Percentiles rank a stretch among this genome's conserved stretches.
Evolutionary conservation across 2,888 invertebrate species (phyloP).

Genomic region (Drosophila kanekoi): DNA sequence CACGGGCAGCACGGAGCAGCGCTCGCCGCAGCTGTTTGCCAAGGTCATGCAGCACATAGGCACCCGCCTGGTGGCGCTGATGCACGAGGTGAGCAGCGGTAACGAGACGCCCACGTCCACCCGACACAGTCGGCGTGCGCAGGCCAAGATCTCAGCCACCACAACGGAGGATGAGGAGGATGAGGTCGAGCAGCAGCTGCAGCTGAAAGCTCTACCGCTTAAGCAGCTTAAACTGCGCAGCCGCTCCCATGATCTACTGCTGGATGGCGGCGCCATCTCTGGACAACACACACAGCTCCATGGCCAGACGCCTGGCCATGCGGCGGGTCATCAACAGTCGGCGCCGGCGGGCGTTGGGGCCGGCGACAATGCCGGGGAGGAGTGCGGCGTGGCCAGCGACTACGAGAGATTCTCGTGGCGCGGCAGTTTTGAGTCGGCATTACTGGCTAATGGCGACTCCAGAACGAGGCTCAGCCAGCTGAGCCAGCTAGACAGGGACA

Average conservation of each 20-base stretch:
- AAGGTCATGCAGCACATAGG: conserved; percentile 97
- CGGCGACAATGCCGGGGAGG: conserved; percentile 87
- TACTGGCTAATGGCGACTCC: conserved; percentile 93
- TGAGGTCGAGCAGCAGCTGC: conserved; percentile 79
- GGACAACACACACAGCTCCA: conserved; percentile 29
- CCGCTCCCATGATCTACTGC: conserved; percentile 92
- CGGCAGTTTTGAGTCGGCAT: conserved; percentile 96
- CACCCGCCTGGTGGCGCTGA: conserved; percentile 93
- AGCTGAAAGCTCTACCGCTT: conserved; percentile 59
- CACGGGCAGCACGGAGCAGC: conserved; percentile 85
- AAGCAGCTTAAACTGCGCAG: conserved; percentile 86
- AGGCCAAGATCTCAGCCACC: conserved; percentile 86
- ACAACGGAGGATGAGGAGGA: conserved; percentile 84
- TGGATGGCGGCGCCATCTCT: conserved; percentile 85
- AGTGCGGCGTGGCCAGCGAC: conserved; percentile 91
- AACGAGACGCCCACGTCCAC: conserved; percentile 86
- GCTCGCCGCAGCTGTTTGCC: conserved; percentile 93
- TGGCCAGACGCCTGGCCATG: conserved; percentile 21
- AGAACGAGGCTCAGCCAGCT: conserved; percentile 90
- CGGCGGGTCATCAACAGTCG: conserved; percentile 31
- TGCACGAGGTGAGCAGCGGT: conserved; percentile 96
- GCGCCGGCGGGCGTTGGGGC: background rate
- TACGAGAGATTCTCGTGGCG: conserved; percentile 96
- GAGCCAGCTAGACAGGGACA: conserved; percentile 88
- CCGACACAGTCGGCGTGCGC: conserved; percentile 87